Evolutionary conservation across 2,113 vertebrate genomes (phyloP), one percentile per base, ranked within the genome.

Genomic region (Salvator merianae): DNA sequence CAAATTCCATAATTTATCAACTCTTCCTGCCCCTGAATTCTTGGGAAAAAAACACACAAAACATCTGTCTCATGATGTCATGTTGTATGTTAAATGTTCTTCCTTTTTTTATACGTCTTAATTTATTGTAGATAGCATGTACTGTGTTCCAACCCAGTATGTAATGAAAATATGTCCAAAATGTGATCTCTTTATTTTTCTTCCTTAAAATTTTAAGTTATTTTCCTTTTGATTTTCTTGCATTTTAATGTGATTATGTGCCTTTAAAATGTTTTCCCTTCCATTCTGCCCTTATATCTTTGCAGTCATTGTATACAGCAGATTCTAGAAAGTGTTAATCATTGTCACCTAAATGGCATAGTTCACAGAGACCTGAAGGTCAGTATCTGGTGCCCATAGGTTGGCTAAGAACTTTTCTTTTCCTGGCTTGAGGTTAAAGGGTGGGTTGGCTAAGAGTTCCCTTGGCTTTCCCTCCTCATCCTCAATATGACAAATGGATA

Each of bases 251-350:
- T 96, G 93, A 95, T 94, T 93, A 95, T 92, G 95, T 97, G 93
- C 95, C 96, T 96, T 97, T 96, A 96, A 96, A 96, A 95, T 94
- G 95, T 97, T 96, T 90, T 97, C 96, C 96, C 96, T 97, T 94
- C 95, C 96, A 96, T 96, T 97, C 93, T 97, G 90, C 96, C 96
- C 95, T 96, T 97, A 94, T 97, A 94, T 97, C 97, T 97, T 96
- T 95, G 92, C 97, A 98, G 98, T 97, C 97, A 99, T 97, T 99
- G 98, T 97, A 99, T 99, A 97, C 98, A 99, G 97, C 98, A 99
- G 97, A 99, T 98, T 97, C 96, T 99, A 98, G 98, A 99, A 97
- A 98, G 98, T 97, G 98, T 99, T 97, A 98, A 97, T 98, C 98
- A 98, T 95, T 99, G 97, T 97, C 98, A 99, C 94, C 95, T 97